Percentiles rank a stretch among this genome's conserved stretches.
Evolutionary conservation across 2,888 invertebrate genomes (phyloP).

Genomic region (Stratiomys singularior): DNA sequence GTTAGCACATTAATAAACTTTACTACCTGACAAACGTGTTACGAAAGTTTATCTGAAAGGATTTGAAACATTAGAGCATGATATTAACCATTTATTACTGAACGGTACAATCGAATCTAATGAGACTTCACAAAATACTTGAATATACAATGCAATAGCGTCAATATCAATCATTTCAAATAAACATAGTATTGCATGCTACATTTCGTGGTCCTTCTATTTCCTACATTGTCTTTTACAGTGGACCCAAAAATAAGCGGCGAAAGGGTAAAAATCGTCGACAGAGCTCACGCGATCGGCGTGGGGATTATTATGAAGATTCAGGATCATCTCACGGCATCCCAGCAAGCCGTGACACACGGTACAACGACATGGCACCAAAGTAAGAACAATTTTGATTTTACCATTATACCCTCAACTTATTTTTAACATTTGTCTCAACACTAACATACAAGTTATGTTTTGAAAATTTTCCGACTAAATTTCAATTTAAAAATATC

Average conservation of each 20-base stretch:
- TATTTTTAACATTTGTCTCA: not conserved
- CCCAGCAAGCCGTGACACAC: constrained; percentile 71
- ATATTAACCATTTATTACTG: too few species aligned
- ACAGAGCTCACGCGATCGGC: constrained; percentile 59
- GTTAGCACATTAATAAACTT: too few species aligned
- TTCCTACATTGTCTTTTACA: constrained; percentile 55
- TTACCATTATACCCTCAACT: not conserved
- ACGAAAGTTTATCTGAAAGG: too few species aligned
- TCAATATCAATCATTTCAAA: not conserved
- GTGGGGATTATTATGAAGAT: constrained; percentile 66
- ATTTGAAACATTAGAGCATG: too few species aligned
- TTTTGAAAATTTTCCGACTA: not conserved
- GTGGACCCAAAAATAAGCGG: constrained; percentile 65
- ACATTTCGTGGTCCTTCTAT: constrained; percentile 46
- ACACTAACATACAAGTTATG: not conserved
- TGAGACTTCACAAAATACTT: too few species aligned
- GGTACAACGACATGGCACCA: constrained; percentile 88
- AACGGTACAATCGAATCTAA: too few species aligned
- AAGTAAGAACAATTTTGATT: constrained; percentile 73
- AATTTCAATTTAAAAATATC: not conserved
- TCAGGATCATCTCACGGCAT: constrained; percentile 66
- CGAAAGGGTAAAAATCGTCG: constrained; percentile 65
- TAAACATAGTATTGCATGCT: constrained; percentile 40
- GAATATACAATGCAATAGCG: too few species aligned
- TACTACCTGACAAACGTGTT: too few species aligned